Base-by-base conservation (phyloP, 2,797 vertebrate genomes). In the Chrysocyon brachyurus region DNA sequence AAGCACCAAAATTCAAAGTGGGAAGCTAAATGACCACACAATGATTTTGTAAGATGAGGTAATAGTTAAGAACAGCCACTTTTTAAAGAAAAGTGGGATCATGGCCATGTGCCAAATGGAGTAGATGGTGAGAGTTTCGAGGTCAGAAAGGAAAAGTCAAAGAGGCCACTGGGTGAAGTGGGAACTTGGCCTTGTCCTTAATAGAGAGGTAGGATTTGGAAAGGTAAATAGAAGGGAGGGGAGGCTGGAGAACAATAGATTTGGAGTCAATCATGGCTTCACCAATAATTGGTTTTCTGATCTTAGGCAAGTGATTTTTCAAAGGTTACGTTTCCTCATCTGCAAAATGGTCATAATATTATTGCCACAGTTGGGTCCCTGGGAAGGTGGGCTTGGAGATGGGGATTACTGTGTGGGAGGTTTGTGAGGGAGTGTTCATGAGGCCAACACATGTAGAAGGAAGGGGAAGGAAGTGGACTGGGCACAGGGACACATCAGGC, bases 121-220 rank as follows among this genome's bases (percentile, higher is more conserved):
- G 81, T 63, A 91, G 63, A 66, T 81, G 22, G 57, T 75, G 22
- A 72, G 28, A 73, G 70, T 54, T 24, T 26, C 57, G 19, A 22
- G 88, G 16, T 59, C 81, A 79, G 91, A 78, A 61, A 83, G 49
- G 40, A 64, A 24, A 61, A 33, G 33, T 22, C 3, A 6, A 46
- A 68, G 52, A 79, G 70, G 24, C 26, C 75, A 36, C 73, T 59
- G 68, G 46, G 70, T 56, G 31, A 52, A 31, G 36, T 28, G n/a
- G 33, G 36, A 54, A 68, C n/a, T 40, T 86, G n/a, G 19, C 87
- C 33, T 14, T 78, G 46, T 66, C 59, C 54, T 95, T 77, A 84
- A 82, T 4, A 46, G 61, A 83, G 56, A 31, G 2, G 12, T 73
- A 24, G 57, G 8, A 82, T 97, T 97, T 96, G 85, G 86, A 90